Percentiles rank a stretch among this genome's conserved stretches.
Conservation (phyloP, 2,113 vertebrate genomes). For the Echinops telfairi region DNA sequence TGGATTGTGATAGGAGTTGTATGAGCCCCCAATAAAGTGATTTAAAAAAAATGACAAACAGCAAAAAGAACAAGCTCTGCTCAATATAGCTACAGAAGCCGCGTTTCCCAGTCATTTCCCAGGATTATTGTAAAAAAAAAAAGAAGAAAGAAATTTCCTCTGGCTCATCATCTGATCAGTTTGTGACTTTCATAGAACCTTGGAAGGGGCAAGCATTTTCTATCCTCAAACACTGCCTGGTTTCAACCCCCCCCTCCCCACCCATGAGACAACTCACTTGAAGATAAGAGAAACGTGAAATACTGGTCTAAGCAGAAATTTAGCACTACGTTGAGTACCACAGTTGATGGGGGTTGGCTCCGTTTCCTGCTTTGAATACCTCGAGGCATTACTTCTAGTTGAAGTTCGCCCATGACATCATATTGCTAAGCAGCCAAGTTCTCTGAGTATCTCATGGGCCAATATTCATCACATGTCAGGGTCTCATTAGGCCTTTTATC, state of each 20-base stretch:
- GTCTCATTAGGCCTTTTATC: slow-evolving; percentile 45
- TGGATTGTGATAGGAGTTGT: too few relatives aligned
- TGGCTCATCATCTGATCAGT: neutral
- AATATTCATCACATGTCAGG: slow-evolving; percentile 18
- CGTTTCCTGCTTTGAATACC: neutral
- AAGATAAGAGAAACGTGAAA: neutral
- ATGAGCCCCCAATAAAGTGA: too few relatives aligned
- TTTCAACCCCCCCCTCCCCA: neutral
- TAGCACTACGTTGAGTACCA: neutral
- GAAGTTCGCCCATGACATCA: neutral
- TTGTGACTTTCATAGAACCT: neutral
- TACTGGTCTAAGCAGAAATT: slow-evolving; percentile 11
- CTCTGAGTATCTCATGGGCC: neutral
- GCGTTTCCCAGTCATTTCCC: too few relatives aligned
- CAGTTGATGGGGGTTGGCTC: neutral
- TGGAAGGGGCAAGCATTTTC: slow-evolving; percentile 2
- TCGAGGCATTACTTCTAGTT: slow-evolving; percentile 3
- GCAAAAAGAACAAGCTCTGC: too few relatives aligned
- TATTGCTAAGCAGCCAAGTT: neutral
- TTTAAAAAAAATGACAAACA: too few relatives aligned
- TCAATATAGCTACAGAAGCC: too few relatives aligned
- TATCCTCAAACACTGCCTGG: neutral
- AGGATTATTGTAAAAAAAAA: too few relatives aligned
- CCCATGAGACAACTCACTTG: too few relatives aligned
- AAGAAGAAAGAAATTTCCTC: neutral